phyloP scores from a whole-genome alignment of 2,797 vertebrate genomes.

The Dipus sagitta region DNA sequence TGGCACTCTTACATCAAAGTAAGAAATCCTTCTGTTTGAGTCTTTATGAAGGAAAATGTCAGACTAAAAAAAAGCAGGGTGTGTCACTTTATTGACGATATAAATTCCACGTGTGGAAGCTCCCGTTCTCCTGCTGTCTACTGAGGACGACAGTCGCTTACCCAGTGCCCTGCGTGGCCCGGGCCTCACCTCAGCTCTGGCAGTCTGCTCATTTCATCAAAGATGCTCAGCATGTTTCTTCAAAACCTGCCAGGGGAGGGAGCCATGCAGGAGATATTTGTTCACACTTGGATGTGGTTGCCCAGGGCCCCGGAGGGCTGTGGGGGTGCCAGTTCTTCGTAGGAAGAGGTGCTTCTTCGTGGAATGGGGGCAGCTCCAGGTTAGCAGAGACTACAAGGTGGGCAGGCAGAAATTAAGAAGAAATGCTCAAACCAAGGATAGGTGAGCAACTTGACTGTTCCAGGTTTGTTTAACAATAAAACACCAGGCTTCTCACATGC shows the following conservation, averaged over 20 bases:
- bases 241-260: background rate
- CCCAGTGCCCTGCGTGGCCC: background rate
- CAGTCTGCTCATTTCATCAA: background rate
- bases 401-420: background rate
- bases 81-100: background rate
- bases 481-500: background rate
- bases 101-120: background rate
- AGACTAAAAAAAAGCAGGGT: background rate
- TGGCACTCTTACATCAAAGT: background rate
- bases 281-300: background rate
- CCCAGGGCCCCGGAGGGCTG: background rate
- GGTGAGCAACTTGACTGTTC: background rate
- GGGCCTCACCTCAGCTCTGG: background rate
- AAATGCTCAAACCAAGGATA: background rate
- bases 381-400: background rate
- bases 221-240: background rate
- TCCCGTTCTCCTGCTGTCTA: background rate
- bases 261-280: background rate
- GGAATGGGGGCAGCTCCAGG: background rate
- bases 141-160: background rate
- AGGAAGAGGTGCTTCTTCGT: background rate
- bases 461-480: background rate
- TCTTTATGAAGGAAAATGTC: background rate
- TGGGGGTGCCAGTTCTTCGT: background rate
- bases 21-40: background rate